phyloP scores from a whole-genome alignment of 2,888 invertebrate genomes.

The Meghimatium bilineatum region DNA sequence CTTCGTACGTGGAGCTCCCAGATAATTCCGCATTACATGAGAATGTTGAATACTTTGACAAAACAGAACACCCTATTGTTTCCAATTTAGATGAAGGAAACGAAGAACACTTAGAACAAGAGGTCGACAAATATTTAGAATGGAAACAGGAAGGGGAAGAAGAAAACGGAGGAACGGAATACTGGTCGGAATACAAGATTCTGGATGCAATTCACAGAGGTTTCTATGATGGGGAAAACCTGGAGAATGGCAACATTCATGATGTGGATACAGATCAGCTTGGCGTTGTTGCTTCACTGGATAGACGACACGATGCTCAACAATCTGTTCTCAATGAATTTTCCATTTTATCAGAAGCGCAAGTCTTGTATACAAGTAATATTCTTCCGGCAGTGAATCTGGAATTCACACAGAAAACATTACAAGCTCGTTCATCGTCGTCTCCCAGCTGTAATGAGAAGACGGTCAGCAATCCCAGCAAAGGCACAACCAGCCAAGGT shows the following conservation, averaged over 20 bases:
- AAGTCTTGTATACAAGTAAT: not conserved
- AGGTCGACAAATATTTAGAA: not conserved
- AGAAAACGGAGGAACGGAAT: not conserved
- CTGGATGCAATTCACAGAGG: no score
- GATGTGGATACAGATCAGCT: not conserved
- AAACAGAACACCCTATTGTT: not conserved
- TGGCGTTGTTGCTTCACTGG: not conserved
- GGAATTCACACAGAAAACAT: not conserved
- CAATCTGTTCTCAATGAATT: not conserved
- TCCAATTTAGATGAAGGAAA: no score
- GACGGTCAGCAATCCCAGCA: not conserved
- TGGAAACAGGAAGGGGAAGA: not conserved
- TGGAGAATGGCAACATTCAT: not conserved
- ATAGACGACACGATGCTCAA: no score
- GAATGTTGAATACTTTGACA: not conserved
- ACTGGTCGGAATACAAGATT: not conserved
- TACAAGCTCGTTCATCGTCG: not conserved
- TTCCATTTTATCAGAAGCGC: not conserved
- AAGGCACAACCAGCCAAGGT: not conserved
- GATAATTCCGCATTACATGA: not conserved
- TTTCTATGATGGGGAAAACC: no score
- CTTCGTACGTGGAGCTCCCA: not conserved
- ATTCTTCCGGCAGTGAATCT: not conserved
- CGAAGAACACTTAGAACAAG: not conserved
- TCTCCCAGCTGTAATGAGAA: not conserved